These are phyloP conservation scores for Phanerotoma sp. DNA, from an alignment of 2,888 invertebrate species.

Conservation along the genomic window DNA sequence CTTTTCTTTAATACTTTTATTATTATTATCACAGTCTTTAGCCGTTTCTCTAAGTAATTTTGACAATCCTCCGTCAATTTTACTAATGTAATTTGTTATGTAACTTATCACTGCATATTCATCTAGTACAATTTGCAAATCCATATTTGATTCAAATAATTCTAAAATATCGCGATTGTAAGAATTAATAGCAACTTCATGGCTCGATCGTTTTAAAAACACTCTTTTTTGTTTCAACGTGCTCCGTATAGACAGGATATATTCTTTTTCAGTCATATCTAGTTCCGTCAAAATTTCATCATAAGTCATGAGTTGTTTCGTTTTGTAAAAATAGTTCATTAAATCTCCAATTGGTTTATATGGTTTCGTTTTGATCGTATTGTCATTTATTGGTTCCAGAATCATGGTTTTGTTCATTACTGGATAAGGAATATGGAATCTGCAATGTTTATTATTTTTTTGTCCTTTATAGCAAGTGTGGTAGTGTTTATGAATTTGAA, in stretches of 20 bases:
- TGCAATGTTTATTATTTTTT: slow-evolving; percentile 35
- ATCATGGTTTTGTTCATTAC: slow-evolving; percentile 33
- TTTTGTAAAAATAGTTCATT: slow-evolving; percentile 18
- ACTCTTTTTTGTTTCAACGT: slow-evolving; percentile 22
- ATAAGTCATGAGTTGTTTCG: slow-evolving; percentile 5
- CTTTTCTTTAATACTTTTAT: slow-evolving; percentile 24
- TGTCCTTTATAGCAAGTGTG: slow-evolving; percentile 40
- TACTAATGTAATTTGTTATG: slow-evolving; percentile 31
- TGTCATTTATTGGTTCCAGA: slow-evolving; percentile 32
- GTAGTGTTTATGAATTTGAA: slow-evolving; percentile 39
- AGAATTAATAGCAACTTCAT: no score
- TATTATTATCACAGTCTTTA: slow-evolving; percentile 21
- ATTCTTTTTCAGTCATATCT: slow-evolving; percentile 27
- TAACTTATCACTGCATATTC: slow-evolving; percentile 31
- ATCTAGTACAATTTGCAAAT: no score
- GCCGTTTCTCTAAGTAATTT: slow-evolving; percentile 35
- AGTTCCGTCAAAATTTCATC: slow-evolving; percentile 21
- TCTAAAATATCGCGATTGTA: no score
- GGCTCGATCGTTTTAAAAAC: no score
- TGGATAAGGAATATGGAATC: slow-evolving; percentile 41
- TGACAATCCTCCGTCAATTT: slow-evolving; percentile 32
- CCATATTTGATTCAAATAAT: no score
- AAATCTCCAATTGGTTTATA: slow-evolving; percentile 10
- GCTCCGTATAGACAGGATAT: slow-evolving; percentile 30
- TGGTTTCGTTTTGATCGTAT: slow-evolving; percentile 14